Evolutionary conservation across 2,113 vertebrate genomes (phyloP), one percentile per base, ranked within the genome.

Genomic region (Astur gentilis): DNA sequence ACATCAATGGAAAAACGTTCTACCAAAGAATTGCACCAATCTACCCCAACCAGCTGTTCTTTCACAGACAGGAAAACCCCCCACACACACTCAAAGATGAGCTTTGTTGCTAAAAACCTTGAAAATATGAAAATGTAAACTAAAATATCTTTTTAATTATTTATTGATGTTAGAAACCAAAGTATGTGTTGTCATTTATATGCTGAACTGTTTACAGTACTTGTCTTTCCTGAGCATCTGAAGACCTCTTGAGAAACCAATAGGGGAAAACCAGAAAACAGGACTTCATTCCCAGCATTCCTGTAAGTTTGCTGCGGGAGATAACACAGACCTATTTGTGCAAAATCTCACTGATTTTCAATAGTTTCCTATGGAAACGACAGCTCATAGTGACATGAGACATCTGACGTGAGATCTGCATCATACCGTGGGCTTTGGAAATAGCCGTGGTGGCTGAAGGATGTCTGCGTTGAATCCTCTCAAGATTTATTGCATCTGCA

Each of bases 271-370:
- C 55, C 95, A 96, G 95, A 95, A 94, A 96, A 96, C 97, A 97
- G 95, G 77, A 66, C 97, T 93, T 96, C 97, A 97, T 97, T 97
- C 97, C 71, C 97, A 97, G 16, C 97, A 97, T 97, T 97, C 97
- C 47, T 94, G 73, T 55, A 82, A 92, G 78, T 87, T 84, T 89
- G 76, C 15, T 78, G 79, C 1, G 0, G 55, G 83, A 96, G 96
- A 97, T 96, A 94, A 91, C 82, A 36, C 82, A 91, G 84, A 94
- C 36, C 13, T 69, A 80, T 77, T 87, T 80, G 66, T 70, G 40
- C 23, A 93, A 89, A 90, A 62, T 80, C 71, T 83, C 78, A 65
- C 34, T 65, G 25, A 66, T 93, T 91, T 95, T 77, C 71, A 34
- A 31, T 36, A 25, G 26, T n/a, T 93, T 94, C 42, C 67, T 90